A percentile compares a stretch with the other conserved stretches of the same genome.
These are phyloP conservation scores for Reinhardtius hippoglossoides DNA, from an alignment of 2,113 vertebrate genomes.

Conservation along the genomic window DNA sequence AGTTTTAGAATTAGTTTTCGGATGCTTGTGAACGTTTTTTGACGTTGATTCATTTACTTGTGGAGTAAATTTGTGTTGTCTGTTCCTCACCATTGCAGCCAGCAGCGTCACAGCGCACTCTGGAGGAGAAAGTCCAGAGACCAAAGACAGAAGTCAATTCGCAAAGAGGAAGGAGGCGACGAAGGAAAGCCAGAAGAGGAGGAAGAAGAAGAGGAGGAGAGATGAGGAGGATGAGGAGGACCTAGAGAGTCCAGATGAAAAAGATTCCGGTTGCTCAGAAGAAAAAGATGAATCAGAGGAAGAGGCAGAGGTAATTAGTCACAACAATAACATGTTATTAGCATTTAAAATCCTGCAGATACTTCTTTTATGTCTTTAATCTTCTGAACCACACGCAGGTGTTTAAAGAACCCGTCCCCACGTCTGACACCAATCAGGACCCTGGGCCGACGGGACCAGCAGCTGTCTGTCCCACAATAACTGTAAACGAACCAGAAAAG, in stretches of 20 bases:
- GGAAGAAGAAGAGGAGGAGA: constrained; percentile 5
- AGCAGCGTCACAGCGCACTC: constrained; percentile 84
- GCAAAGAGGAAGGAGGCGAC: constrained; percentile 36
- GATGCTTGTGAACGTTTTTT: not conserved
- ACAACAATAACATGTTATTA: not conserved
- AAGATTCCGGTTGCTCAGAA: constrained; percentile 41
- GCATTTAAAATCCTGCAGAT: not conserved
- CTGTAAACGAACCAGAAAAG: constrained; percentile 71
- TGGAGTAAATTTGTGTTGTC: not conserved
- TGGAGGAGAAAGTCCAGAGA: constrained; percentile 84
- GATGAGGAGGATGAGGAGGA: constrained; percentile 23
- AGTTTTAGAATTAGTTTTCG: not conserved
- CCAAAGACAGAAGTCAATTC: constrained; percentile 63
- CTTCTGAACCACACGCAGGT: constrained; percentile 62
- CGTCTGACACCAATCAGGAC: constrained; percentile 7
- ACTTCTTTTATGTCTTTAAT: not conserved
- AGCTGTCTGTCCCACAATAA: constrained; percentile 59
- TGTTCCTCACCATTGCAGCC: constrained; percentile 63
- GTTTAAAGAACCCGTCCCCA: constrained; percentile 49
- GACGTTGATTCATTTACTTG: not conserved
- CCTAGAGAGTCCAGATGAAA: constrained; percentile 41
- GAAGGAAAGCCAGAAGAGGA: constrained; percentile 15
- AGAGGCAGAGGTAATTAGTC: constrained; percentile 55
- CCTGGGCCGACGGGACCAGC: not conserved
- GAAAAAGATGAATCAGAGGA: constrained; percentile 56